Percentiles rank a stretch among this genome's conserved stretches.
Conservation (phyloP, 1,140 invertebrate species). For the Plectrocnemia conspersa region DNA sequence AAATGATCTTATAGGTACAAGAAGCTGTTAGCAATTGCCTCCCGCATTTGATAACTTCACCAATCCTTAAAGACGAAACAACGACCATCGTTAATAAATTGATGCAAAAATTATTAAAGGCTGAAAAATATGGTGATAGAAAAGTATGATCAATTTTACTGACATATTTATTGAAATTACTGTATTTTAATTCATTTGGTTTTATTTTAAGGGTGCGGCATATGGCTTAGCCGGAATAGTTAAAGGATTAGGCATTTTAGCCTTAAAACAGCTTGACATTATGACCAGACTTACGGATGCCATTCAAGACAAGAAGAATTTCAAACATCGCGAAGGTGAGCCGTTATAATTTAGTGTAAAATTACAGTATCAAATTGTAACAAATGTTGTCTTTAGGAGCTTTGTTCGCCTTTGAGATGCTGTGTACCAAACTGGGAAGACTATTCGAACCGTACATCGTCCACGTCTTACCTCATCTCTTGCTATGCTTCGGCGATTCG, state of each 20-base stretch:
- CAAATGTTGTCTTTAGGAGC: constrained; percentile 62
- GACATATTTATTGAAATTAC: not conserved
- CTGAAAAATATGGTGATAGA: constrained; percentile 94
- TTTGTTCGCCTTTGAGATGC: constrained; percentile 95
- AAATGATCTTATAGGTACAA: constrained; percentile 86
- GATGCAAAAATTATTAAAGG: constrained; percentile 82
- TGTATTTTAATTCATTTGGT: constrained; percentile 9
- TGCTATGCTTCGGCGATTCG: constrained; percentile 93
- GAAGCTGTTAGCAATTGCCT: constrained; percentile 96
- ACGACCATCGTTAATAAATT: constrained; percentile 83
- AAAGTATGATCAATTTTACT: constrained; percentile 48
- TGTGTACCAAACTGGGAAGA: constrained; percentile 90
- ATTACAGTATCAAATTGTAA: no score
- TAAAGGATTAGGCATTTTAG: constrained; percentile 94
- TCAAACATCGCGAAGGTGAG: constrained; percentile 81
- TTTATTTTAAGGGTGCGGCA: constrained; percentile 63
- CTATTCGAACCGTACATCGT: constrained; percentile 99
- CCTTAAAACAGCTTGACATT: constrained; percentile 92
- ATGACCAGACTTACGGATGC: constrained; percentile 91
- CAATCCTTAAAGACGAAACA: constrained; percentile 86
- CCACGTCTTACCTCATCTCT: constrained; percentile 89
- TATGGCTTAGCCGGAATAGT: constrained; percentile 86
- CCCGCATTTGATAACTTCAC: constrained; percentile 76
- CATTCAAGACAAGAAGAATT: constrained; percentile 96
- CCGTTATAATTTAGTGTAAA: no score